Evolutionary conservation across 1,140 invertebrate genomes (phyloP).

Genomic region (Spodoptera frugiperda): DNA sequence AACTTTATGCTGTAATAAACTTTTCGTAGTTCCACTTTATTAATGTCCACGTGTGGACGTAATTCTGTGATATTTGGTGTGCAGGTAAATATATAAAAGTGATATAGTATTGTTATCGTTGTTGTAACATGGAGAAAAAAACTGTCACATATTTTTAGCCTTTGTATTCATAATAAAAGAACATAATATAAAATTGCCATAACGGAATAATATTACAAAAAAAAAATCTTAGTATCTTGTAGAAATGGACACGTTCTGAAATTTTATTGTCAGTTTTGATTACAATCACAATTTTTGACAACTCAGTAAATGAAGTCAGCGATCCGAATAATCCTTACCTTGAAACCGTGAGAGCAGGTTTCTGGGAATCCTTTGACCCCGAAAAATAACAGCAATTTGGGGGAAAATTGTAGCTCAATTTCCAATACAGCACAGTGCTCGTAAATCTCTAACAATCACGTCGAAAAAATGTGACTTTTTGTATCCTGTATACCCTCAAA

Average conservation of each 20-base stretch:
- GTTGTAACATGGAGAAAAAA: too few relatives aligned
- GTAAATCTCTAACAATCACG: constrained; percentile 19
- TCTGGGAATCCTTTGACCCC: too few relatives aligned
- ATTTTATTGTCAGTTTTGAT: neutral
- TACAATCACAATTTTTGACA: too few relatives aligned
- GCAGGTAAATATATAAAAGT: neutral
- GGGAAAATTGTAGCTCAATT: neutral
- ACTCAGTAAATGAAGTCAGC: too few relatives aligned
- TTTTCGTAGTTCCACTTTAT: constrained; percentile 1
- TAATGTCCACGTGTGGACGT: neutral
- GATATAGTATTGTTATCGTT: neutral
- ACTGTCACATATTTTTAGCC: too few relatives aligned
- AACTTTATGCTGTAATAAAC: constrained; percentile 18
- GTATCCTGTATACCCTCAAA: constrained; percentile 4
- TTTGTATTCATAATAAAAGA: too few relatives aligned
- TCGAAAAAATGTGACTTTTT: neutral
- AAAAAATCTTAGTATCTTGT: too few relatives aligned
- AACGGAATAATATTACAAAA: too few relatives aligned
- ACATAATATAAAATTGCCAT: too few relatives aligned
- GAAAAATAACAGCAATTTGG: neutral
- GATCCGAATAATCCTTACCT: too few relatives aligned
- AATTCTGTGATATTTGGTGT: neutral
- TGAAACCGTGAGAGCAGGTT: too few relatives aligned
- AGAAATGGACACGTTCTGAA: neutral
- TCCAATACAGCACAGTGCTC: neutral